A percentile compares a stretch with the other conserved stretches of the same genome.
Evolutionary conservation across 1,140 invertebrate species (phyloP).

Genomic region (Streblospio benedicti): DNA sequence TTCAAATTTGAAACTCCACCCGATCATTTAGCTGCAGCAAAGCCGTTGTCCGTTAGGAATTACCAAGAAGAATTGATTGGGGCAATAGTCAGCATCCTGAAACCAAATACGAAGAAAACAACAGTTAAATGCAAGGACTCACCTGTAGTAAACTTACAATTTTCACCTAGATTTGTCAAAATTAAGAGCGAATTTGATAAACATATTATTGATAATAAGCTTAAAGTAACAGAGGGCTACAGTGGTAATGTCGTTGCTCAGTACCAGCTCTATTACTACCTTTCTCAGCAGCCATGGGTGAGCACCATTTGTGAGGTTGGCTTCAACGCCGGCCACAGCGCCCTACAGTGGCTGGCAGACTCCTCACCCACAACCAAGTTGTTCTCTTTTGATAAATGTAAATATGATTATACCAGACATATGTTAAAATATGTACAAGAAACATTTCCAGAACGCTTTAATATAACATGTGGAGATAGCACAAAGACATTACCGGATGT

Average conservation of each 20-base stretch:
- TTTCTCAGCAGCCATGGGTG: neutral
- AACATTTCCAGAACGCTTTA: neutral
- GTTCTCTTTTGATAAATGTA: neutral
- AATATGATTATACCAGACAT: neutral
- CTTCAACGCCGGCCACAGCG: constrained; percentile 4
- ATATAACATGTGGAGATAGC: neutral
- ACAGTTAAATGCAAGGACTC: too few relatives aligned
- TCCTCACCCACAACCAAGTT: neutral
- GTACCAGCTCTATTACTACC: neutral
- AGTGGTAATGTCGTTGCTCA: neutral
- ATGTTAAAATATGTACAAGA: neutral
- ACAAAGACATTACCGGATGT: neutral
- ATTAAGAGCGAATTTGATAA: too few relatives aligned
- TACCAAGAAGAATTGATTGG: too few relatives aligned
- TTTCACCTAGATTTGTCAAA: too few relatives aligned
- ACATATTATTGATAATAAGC: too few relatives aligned
- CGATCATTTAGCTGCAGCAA: too few relatives aligned
- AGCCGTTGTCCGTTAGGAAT: too few relatives aligned
- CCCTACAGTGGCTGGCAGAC: neutral
- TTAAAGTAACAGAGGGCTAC: neutral
- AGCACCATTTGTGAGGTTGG: constrained; percentile 2
- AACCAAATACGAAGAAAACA: too few relatives aligned
- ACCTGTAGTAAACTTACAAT: too few relatives aligned
- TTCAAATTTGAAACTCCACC: too few relatives aligned
- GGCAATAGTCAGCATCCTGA: too few relatives aligned